A percentile compares a stretch with the other conserved stretches of the same genome.
Conservation (phyloP, 1,140 invertebrate species). For the Lepidostoma basale region DNA sequence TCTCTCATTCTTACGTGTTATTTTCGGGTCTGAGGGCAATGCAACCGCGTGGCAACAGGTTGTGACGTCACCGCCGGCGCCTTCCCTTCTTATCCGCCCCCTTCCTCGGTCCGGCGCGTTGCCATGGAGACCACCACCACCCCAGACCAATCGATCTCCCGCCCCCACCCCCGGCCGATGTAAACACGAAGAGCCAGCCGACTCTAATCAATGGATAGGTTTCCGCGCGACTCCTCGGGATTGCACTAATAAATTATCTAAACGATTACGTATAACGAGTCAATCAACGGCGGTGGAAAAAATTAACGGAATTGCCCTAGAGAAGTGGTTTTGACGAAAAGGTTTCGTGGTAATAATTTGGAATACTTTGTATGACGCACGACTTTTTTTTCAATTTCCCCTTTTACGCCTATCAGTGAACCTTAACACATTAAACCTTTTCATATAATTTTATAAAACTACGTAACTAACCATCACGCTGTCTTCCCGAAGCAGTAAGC, state of each 20-base stretch:
- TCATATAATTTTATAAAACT: too few relatives aligned
- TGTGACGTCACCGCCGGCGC: conserved; percentile 37
- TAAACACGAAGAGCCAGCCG: conserved; percentile 35
- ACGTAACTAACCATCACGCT: too few relatives aligned
- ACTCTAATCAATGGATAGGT: conserved; percentile 22
- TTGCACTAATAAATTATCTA: not conserved
- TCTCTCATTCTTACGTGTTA: too few relatives aligned
- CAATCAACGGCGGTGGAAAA: not conserved
- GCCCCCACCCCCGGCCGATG: conserved; percentile 31
- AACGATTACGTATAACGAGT: not conserved
- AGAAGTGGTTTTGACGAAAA: not conserved
- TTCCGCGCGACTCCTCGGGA: not conserved
- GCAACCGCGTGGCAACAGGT: conserved; percentile 41
- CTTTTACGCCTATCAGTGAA: too few relatives aligned
- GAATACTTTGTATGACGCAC: too few relatives aligned
- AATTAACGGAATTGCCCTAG: too few relatives aligned
- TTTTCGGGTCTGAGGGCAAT: not conserved
- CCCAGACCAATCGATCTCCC: conserved; percentile 14
- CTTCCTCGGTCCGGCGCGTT: conserved; percentile 22
- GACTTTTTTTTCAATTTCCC: too few relatives aligned
- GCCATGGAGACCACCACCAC: conserved; percentile 27
- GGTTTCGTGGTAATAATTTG: too few relatives aligned
- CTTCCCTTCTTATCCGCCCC: conserved; percentile 1
- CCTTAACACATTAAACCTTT: too few relatives aligned
- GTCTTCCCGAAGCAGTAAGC: too few relatives aligned